phyloP scores from a whole-genome alignment of 2,797 vertebrate genomes.

The Champsocephalus esox region DNA sequence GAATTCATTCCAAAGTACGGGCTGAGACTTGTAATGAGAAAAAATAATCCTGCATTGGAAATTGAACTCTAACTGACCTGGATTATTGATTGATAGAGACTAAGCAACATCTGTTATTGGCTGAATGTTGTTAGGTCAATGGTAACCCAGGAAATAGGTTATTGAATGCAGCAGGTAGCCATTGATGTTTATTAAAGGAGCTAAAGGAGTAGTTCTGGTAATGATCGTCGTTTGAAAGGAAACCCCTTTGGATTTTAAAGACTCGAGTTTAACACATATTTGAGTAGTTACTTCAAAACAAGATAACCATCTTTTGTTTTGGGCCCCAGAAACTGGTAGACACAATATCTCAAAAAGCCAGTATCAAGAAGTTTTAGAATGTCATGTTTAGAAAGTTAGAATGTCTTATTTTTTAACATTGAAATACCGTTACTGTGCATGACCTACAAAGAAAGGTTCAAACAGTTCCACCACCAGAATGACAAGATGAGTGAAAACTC shows the following conservation, averaged over 20 bases:
- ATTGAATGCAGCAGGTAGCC: constrained; percentile 17
- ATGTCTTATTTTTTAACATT: not conserved
- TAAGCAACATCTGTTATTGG: constrained; percentile 16
- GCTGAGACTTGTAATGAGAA: not conserved
- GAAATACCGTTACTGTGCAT: not conserved
- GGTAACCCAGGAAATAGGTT: constrained; percentile 19
- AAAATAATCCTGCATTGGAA: constrained; percentile 2
- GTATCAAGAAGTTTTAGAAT: not conserved
- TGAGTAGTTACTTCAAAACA: too few relatives aligned
- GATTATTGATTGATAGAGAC: constrained; percentile 33
- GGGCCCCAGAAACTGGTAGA: not conserved
- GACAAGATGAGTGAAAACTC: constrained; percentile 30
- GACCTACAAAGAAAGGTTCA: constrained; percentile 3
- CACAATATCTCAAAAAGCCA: not conserved
- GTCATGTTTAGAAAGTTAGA: not conserved
- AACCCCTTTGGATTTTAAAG: constrained; percentile 18
- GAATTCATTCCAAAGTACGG: not conserved
- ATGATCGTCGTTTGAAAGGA: constrained; percentile 27
- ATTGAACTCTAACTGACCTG: constrained; percentile 17
- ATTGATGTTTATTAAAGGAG: constrained; percentile 21
- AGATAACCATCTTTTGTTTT: not conserved
- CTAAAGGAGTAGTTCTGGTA: constrained; percentile 19
- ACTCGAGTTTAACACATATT: too few relatives aligned
- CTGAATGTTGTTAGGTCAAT: constrained; percentile 33
- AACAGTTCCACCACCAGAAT: constrained; percentile 30